Percentiles rank a stretch among this genome's conserved stretches.
Evolutionary conservation across 1,140 invertebrate genomes (phyloP).

Genomic region (Tetragnatha versicolor): DNA sequence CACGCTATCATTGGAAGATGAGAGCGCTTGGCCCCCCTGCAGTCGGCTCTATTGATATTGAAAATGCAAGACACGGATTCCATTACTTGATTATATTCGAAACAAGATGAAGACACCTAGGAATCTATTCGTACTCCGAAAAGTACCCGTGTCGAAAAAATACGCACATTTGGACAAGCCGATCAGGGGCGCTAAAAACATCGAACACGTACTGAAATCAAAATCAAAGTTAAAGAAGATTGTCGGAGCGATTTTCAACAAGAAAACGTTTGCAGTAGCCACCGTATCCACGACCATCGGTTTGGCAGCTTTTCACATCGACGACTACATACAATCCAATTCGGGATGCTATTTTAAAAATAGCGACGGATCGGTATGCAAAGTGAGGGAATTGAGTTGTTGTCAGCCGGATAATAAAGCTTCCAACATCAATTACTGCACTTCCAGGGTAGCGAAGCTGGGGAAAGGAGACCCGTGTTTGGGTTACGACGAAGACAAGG

Average conservation of each 20-base stretch:
- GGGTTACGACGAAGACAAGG: neutral
- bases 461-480: neutral
- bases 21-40: neutral
- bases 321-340: constrained; percentile 11
- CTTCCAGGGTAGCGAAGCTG: neutral
- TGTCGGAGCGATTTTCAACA: neutral
- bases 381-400: constrained; percentile 8
- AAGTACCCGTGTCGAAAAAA: too few species aligned
- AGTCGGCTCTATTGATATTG: neutral
- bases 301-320: neutral
- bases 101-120: neutral
- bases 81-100: neutral
- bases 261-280: neutral
- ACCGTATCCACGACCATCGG: neutral
- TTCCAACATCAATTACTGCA: neutral
- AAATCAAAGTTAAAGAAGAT: neutral
- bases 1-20: neutral
- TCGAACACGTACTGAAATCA: neutral
- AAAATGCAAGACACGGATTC: neutral
- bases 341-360: constrained; percentile 19
- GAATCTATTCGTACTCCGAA: neutral
- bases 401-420: neutral
- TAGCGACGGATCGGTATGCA: neutral
- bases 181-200: neutral
- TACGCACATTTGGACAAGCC: neutral